Percentiles rank a stretch among this genome's conserved stretches.
These are phyloP conservation scores for Callaeas wilsoni DNA, from an alignment of 2,113 vertebrate genomes.

Conservation along the genomic window DNA sequence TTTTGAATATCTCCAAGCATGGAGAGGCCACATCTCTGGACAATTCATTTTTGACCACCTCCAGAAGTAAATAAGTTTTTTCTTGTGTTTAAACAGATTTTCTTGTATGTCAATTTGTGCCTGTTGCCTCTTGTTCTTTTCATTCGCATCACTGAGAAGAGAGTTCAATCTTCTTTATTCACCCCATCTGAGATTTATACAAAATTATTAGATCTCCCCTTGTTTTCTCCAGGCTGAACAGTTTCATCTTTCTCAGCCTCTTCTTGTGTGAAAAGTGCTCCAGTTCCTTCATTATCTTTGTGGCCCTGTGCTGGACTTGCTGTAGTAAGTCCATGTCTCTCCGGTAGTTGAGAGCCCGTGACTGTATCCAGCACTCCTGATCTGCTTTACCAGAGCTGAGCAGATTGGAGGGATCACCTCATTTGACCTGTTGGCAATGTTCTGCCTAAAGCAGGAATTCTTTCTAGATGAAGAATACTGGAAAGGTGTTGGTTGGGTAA, in stretches of 20 bases:
- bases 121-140: background rate
- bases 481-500: background rate
- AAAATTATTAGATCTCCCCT: background rate
- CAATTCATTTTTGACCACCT: background rate
- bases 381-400: background rate
- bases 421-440: background rate
- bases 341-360: background rate
- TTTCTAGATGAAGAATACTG: background rate
- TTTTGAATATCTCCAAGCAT: background rate
- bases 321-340: background rate
- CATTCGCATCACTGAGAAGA: background rate
- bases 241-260: background rate
- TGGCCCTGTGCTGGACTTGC: background rate
- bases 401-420: background rate
- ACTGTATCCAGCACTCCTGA: background rate
- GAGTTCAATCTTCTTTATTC: background rate
- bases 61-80: background rate
- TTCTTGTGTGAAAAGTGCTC: background rate
- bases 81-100: background rate
- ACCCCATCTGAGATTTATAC: background rate
- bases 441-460: background rate
- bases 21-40: background rate
- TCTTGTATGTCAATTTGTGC: background rate
- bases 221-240: background rate
- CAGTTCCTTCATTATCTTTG: background rate